Evolutionary conservation across 2,797 vertebrate species (phyloP), one percentile per base, ranked within the genome.

Genomic region (Odontamblyopus lacepedii): DNA sequence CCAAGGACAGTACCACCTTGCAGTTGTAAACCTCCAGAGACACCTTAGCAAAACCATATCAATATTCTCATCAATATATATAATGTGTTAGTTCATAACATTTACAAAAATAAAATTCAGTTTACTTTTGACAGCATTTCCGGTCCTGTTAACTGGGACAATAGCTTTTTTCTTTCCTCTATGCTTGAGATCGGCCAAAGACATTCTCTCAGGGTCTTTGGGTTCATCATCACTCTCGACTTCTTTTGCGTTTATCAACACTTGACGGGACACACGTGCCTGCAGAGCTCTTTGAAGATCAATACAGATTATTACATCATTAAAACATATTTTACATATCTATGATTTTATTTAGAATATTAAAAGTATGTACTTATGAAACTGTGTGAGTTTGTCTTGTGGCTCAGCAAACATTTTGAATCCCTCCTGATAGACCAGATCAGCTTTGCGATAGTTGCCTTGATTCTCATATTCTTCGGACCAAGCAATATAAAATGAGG

Each of bases 401-500:
- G 97, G 97, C 81, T 96, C 94, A 3, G 96, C 97, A 73, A 88
- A 90, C 72, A 79, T 91, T 71, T 92, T 94, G 71, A 98, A 86
- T 1, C 96, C 98, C 57, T 98, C 95, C 79, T 98, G 96, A 84
- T 95, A 98, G 75, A 96, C 86, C 11, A 84, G 68, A 82, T 99
- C 97, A 35, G 98, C 98, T 92, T 95, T 96, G 79, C 92, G 95
- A 74, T 86, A 93, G 75, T 95, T 96, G 63, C 95, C 96, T 73
- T 92, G 94, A 66, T 94, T 93, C 90, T 99, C 98, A 4, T 96
- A 95, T 44, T 95, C 95, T 83, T 99, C 97, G 66, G 98, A 96
- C 97, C 97, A 99, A 0, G 95, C 94, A 9, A 99, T 97, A 83
- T 98, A 99, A 69, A 99, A 91, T 11, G 89, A 92, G 2, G 97